phyloP scores from a whole-genome alignment of 2,797 vertebrate species.

The Gallirallus australis region DNA sequence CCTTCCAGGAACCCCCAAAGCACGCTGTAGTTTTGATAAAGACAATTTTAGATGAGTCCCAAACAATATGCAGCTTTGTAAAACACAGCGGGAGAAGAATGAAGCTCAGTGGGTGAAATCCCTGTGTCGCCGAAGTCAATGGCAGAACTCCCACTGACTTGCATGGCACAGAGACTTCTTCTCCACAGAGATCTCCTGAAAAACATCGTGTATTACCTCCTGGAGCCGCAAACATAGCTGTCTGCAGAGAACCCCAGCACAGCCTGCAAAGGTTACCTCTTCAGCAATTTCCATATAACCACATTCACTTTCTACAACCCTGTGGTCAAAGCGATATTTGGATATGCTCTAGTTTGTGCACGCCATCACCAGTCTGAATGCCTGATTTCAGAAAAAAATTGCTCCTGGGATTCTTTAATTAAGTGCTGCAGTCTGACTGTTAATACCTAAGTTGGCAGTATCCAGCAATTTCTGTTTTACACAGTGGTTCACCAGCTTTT shows the following conservation, averaged over 20 bases:
- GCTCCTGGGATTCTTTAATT: background rate
- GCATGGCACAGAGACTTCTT: background rate
- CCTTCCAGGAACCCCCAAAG: conserved; percentile 27
- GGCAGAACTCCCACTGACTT: background rate
- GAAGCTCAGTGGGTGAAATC: conserved; percentile 36
- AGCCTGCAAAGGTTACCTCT: background rate
- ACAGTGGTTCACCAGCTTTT: background rate
- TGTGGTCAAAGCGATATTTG: background rate
- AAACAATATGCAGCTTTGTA: conserved; percentile 17
- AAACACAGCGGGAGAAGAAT: conserved; percentile 26
- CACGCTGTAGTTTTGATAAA: conserved; percentile 41
- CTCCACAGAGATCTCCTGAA: background rate
- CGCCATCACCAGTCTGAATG: background rate
- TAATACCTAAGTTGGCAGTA: background rate
- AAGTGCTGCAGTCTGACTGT: background rate
- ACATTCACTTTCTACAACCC: background rate
- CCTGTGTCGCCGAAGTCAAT: background rate
- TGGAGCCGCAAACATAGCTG: background rate
- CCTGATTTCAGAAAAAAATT: background rate
- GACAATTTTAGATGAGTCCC: conserved; percentile 1
- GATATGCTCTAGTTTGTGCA: background rate
- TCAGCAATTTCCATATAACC: background rate
- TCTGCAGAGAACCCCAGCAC: background rate
- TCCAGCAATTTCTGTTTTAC: background rate
- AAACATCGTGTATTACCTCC: background rate